Evolutionary conservation across 2,797 vertebrate genomes (phyloP), one percentile per base, ranked within the genome.

Genomic region (Chiroxiphia lanceolata): DNA sequence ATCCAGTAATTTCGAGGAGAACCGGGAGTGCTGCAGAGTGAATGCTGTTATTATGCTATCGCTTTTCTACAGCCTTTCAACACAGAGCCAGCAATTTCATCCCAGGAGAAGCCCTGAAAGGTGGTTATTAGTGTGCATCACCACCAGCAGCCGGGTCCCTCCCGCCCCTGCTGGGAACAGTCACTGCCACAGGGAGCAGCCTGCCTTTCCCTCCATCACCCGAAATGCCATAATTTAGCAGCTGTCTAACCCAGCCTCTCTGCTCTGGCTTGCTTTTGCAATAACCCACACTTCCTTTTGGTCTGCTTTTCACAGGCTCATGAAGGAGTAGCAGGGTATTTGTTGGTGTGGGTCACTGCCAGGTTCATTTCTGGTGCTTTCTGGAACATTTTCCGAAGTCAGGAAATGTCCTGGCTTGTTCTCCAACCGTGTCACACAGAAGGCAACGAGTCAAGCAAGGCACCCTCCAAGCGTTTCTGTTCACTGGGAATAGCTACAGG

Each of bases 21-120:
- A 71, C 80, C 48, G 10, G 85, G 95, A 97, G 91, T 76, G 88
- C 96, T 95, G 91, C 64, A 38, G 68, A 96, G 90, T 19, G 1
- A 95, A 97, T 64, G 75, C 96, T 97, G 53, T 97, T 96, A 98
- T 98, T 98, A 98, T 4, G 36, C 92, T 97, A 96, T 97, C 98
- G 96, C 96, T 96, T 97, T 92, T 95, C 95, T 93, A 86, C 94
- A 95, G 93, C 76, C 92, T 96, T 88, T 92, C 84, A 89, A 90
- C 86, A 70, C 13, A 29, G 90, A 94, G 94, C 94, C 95, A 92
- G 96, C 97, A 98, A 98, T 98, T 98, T 96, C 64, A 54, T 29
- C 22, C 47, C 59, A 57, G 85, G 26, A 94, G 93, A 79, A 96
- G 92, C 89, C 21, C 23, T 79, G 83, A 87, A 96, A 93, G 93